Percentiles rank a stretch among this genome's conserved stretches.
Conservation (phyloP, 2,888 invertebrate genomes). For the Tortricodes alternella region DNA sequence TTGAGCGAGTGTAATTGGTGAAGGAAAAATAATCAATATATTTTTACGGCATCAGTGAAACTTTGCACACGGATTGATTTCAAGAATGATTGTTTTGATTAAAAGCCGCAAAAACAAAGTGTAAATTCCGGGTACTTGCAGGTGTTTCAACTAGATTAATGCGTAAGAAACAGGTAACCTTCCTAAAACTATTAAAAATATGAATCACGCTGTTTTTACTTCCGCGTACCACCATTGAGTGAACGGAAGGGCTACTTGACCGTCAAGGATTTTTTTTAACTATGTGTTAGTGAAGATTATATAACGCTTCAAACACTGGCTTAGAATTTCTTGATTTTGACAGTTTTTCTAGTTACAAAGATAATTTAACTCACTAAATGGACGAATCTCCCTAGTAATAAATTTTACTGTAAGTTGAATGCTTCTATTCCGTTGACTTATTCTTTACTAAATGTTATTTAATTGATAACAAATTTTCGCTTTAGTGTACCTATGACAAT, state of each 20-base stretch:
- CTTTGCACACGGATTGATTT: background rate
- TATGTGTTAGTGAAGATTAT: background rate
- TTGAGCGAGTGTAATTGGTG: background rate
- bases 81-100: slow-evolving; percentile 10
- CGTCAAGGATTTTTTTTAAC: too few species aligned
- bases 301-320: too few species aligned
- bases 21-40: background rate
- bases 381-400: too few species aligned
- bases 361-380: too few species aligned
- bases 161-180: background rate
- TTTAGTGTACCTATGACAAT: too few species aligned
- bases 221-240: background rate
- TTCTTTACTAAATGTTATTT: too few species aligned
- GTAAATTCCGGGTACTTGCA: background rate
- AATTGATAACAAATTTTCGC: too few species aligned
- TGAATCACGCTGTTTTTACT: background rate
- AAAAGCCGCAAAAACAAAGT: background rate
- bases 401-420: too few species aligned
- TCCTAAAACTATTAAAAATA: background rate
- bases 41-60: background rate
- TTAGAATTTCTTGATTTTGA: too few species aligned
- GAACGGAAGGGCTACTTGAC: too few species aligned
- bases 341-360: too few species aligned
- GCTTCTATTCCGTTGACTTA: too few species aligned
- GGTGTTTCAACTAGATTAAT: background rate